Conservation (phyloP, 2,797 vertebrate genomes). For the Xenops minutus region DNA sequence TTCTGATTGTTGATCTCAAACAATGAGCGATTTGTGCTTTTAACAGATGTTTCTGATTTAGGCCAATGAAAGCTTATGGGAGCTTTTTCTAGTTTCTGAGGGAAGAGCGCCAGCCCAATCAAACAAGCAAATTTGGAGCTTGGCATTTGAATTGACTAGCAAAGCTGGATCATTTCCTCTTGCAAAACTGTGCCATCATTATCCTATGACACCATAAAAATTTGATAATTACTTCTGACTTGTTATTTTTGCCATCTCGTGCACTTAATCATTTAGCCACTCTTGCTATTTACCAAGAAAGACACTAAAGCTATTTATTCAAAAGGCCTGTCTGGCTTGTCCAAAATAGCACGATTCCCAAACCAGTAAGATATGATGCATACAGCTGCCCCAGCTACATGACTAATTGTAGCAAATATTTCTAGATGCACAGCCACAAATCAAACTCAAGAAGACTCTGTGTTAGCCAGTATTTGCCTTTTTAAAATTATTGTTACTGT, state of each 20-base stretch:
- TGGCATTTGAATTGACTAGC: neutral
- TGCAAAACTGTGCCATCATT: conserved; percentile 8
- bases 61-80: conserved; percentile 31
- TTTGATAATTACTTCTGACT: neutral
- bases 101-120: neutral
- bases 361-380: neutral
- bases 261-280: neutral
- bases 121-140: conserved; percentile 4
- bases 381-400: neutral
- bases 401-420: conserved; percentile 12
- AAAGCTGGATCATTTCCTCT: conserved; percentile 16
- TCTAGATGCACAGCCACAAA: neutral
- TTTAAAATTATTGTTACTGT: neutral
- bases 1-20: neutral
- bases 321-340: neutral
- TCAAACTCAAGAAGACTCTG: conserved; percentile 5
- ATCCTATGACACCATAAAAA: neutral
- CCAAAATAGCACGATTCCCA: conserved; percentile 4
- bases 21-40: neutral
- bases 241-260: conserved; percentile 23
- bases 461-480: neutral
- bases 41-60: conserved; percentile 49
- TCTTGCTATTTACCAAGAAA: neutral
- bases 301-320: neutral
- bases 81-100: conserved; percentile 16